Evolutionary conservation across 2,888 invertebrate species (phyloP), one percentile per base, ranked within the genome.

Genomic region (Polyommatus icarus): DNA sequence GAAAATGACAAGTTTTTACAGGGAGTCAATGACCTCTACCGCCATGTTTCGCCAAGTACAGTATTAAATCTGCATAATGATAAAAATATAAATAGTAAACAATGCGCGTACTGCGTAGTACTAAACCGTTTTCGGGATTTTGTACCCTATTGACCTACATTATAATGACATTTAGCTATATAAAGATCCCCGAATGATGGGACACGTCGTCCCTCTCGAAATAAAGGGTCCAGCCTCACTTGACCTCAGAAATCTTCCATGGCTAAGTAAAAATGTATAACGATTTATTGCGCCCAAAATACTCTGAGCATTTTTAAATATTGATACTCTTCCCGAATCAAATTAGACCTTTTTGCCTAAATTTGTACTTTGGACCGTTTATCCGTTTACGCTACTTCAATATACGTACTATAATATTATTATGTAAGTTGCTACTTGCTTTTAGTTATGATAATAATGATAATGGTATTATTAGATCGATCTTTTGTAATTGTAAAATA

Each of bases 171-270:
- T 79, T 80, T 80, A 78, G 76, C 79, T 80, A 78, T 77, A 76
- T 77, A 79, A 79, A 78, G 80, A 78, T 78, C 78, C 78, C 77
- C 79, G 79, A 78, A 78, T 81, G 83, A 82, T 83, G 82, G 82
- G 81, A 81, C 84, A 83, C 83, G 84, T 83, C 81, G 80, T 80
- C 79, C 79, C 82, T 81, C 82, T 82, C 78, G 79, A 81, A 82
- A 80, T 82, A 82, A 82, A 81, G 80, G 79, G 81, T 79, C 81
- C 79, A 54, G 40, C 32, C 71, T 79, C 79, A 79, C 80, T 81
- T 79, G 79, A 82, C 82, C 80, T 79, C 79, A 79, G 72, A 79
- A 82, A 81, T 82, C 82, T 82, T 81, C 78, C 76, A 77, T 75
- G 80, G 79, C 76, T 79, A 78, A 79, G 80, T 80, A 80, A 82